Evolutionary conservation across 1,140 invertebrate genomes (phyloP).

Genomic region (Drosophila malerkotliana): DNA sequence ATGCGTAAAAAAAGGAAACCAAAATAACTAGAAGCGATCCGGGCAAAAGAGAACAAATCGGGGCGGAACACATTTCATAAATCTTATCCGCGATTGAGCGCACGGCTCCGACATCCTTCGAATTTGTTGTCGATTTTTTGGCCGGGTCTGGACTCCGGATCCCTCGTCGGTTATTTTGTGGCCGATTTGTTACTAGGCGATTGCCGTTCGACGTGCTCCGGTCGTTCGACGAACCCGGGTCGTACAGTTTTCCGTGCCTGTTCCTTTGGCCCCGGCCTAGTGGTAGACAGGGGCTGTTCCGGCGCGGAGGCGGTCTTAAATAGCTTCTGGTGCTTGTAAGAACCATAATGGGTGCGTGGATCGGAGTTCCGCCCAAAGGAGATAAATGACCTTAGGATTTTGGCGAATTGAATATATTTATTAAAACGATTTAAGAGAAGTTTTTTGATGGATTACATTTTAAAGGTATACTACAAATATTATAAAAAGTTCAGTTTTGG

Average conservation of each 20-base stretch:
- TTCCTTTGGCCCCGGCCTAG: neutral
- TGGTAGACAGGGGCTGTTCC: neutral
- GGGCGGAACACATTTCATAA: slow-evolving; percentile 73
- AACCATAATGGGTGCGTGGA: slow-evolving; percentile 3
- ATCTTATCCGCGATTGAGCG: slow-evolving; percentile 73
- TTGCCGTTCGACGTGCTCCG: slow-evolving; percentile 11
- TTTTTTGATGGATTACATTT: neutral
- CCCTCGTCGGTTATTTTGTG: slow-evolving; percentile 24
- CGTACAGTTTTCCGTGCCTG: neutral
- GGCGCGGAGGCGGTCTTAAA: neutral
- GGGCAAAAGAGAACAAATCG: slow-evolving; percentile 40
- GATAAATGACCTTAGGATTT: slow-evolving; percentile 29
- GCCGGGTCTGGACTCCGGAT: neutral
- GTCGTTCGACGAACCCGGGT: neutral
- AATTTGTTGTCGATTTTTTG: slow-evolving; percentile 66
- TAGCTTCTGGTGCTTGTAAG: slow-evolving; percentile 16
- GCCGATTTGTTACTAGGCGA: slow-evolving; percentile 6
- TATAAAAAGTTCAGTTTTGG: neutral
- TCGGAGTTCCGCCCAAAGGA: slow-evolving; percentile 19
- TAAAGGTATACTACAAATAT: neutral
- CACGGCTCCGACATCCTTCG: slow-evolving; percentile 52
- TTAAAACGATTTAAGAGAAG: neutral
- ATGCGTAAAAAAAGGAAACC: slow-evolving; percentile 37
- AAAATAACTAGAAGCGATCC: slow-evolving; percentile 13
- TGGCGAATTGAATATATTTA: neutral